Conservation (phyloP, 2,113 vertebrate species). For the Atractosteus spatula region DNA sequence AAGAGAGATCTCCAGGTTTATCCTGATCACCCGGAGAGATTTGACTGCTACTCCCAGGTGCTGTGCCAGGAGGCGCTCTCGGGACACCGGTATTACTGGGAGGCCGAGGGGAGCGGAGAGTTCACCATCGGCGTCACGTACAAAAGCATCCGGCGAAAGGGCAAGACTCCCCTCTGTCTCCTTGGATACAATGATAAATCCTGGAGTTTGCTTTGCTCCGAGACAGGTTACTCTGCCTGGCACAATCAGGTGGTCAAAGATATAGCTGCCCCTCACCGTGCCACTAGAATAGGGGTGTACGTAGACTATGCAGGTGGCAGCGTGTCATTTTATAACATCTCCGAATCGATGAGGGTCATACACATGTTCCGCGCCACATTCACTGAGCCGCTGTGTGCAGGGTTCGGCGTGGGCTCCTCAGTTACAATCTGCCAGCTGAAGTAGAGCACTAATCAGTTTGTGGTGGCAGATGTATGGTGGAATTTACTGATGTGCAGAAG, state of each 20-base stretch:
- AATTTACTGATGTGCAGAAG: too few species aligned
- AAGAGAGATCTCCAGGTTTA: slow-evolving; percentile 53
- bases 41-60: slow-evolving; percentile 82
- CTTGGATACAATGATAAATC: slow-evolving; percentile 81
- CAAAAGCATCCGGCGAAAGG: slow-evolving; percentile 61
- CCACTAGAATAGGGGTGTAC: slow-evolving; percentile 72
- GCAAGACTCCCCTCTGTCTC: slow-evolving; percentile 74
- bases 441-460: slow-evolving; percentile 18
- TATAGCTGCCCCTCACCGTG: slow-evolving; percentile 49
- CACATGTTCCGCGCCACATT: slow-evolving; percentile 77
- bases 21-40: slow-evolving; percentile 66
- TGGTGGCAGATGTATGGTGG: too few species aligned
- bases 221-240: slow-evolving; percentile 80
- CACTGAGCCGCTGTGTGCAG: slow-evolving; percentile 71
- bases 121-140: slow-evolving; percentile 83
- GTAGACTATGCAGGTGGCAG: slow-evolving; percentile 69
- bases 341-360: slow-evolving; percentile 65
- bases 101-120: slow-evolving; percentile 70
- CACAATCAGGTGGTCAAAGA: slow-evolving; percentile 69
- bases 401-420: slow-evolving; percentile 84
- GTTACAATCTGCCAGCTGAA: slow-evolving; percentile 60
- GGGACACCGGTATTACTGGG: slow-evolving; percentile 84
- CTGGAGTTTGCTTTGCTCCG: slow-evolving; percentile 86
- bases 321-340: slow-evolving; percentile 79
- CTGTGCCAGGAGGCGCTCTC: slow-evolving; percentile 72